phyloP scores from a whole-genome alignment of 2,797 vertebrate genomes.

The Poecilia wingei region DNA sequence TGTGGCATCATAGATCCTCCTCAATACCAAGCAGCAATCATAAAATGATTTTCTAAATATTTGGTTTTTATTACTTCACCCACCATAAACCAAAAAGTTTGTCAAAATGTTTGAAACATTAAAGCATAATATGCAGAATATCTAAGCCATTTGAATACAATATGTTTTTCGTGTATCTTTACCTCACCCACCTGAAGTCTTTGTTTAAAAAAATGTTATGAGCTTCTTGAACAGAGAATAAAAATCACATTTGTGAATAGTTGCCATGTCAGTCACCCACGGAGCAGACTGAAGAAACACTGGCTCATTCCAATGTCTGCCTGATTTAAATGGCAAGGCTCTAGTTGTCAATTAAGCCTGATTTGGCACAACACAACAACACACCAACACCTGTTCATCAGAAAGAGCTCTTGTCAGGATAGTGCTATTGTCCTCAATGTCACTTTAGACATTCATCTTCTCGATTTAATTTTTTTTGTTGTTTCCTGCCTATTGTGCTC shows the following conservation, averaged over 20 bases:
- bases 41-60: neutral
- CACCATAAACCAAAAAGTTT: neutral
- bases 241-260: neutral
- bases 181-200: neutral
- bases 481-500: constrained; percentile 43
- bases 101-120: neutral
- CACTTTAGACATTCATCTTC: constrained; percentile 63
- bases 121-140: neutral
- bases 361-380: constrained; percentile 28
- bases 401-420: constrained; percentile 71
- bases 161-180: neutral
- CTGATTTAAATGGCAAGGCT: neutral
- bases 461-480: neutral
- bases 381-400: constrained; percentile 41
- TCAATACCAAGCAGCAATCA: neutral
- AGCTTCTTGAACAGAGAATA: neutral
- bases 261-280: neutral
- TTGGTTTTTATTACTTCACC: neutral
- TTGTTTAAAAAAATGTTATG: neutral
- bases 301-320: neutral
- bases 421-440: constrained; percentile 74
- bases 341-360: constrained; percentile 5
- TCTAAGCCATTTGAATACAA: neutral
- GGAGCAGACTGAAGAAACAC: neutral
- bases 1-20: neutral